Evolutionary conservation across 2,113 vertebrate genomes (phyloP).

Genomic region (Bubo scandiacus): DNA sequence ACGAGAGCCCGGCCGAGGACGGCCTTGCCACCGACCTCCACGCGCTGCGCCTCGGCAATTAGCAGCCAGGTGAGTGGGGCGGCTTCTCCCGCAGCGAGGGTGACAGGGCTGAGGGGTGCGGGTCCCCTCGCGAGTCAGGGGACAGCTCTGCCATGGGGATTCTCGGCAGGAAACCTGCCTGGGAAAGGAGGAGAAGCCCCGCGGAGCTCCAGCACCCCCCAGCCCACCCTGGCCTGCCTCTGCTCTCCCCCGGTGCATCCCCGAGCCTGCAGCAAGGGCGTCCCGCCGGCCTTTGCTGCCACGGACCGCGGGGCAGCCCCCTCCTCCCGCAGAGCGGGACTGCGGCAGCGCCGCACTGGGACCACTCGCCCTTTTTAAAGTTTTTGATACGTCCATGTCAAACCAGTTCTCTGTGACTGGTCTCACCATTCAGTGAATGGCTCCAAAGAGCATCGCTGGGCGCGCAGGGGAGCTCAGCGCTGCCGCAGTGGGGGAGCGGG

Average conservation of each 20-base stretch:
- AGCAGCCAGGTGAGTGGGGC: constrained; percentile 53
- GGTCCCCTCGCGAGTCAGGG: neutral
- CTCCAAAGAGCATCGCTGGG: neutral
- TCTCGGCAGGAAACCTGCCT: neutral
- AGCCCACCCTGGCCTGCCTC: neutral
- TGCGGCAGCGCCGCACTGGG: neutral
- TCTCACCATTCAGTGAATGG: neutral
- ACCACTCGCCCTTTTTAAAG: neutral
- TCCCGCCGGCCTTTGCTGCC: neutral
- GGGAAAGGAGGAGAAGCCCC: neutral
- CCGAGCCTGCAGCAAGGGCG: neutral
- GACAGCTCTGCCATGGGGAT: neutral
- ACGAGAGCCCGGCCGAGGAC: neutral
- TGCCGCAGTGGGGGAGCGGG: neutral
- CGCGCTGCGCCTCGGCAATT: constrained; percentile 14
- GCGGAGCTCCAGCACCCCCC: neutral
- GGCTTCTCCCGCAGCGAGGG: constrained; percentile 48
- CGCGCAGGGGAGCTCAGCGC: neutral
- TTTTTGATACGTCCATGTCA: neutral
- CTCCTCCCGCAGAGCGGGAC: neutral
- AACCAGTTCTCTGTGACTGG: neutral
- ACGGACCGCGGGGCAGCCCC: neutral
- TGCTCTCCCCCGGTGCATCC: neutral
- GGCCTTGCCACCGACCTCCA: constrained; percentile 3
- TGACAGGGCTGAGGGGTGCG: neutral